Percentiles rank a stretch among this genome's conserved stretches.
Evolutionary conservation across 2,113 vertebrate genomes (phyloP).

Genomic region (Sylvilagus bachmani): DNA sequence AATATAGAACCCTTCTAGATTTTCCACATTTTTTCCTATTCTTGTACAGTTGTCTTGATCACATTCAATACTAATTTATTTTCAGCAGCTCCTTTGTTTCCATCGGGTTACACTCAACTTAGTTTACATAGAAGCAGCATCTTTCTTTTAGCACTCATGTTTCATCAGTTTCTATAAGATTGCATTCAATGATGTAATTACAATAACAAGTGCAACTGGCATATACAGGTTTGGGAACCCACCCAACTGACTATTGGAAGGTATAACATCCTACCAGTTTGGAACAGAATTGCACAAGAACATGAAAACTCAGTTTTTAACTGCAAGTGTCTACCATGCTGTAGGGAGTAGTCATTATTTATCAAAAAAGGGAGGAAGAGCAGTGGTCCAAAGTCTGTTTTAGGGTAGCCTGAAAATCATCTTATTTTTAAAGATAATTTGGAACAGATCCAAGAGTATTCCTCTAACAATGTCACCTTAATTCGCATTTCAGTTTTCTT

Average conservation of each 20-base stretch:
- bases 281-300: conserved; percentile 2
- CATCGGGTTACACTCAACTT: conserved; percentile 43
- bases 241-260: conserved; percentile 54
- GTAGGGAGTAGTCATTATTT: background rate
- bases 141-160: conserved; percentile 49
- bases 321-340: background rate
- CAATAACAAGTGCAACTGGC: conserved; percentile 60
- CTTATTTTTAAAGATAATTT: conserved; percentile 45
- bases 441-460: conserved; percentile 38
- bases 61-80: conserved; percentile 37
- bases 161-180: conserved; percentile 46
- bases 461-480: background rate
- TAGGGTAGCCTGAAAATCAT: background rate
- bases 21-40: background rate
- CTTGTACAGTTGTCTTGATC: conserved; percentile 30
- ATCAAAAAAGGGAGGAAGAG: background rate
- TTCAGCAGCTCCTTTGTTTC: conserved; percentile 58
- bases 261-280: background rate
- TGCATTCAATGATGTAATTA: conserved; percentile 63
- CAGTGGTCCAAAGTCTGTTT: background rate
- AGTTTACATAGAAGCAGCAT: conserved; percentile 38
- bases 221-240: conserved; percentile 52
- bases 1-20: background rate
- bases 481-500: conserved; percentile 25
- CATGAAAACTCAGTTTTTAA: conserved; percentile 21